Evolutionary conservation across 1,140 invertebrate species (phyloP).

Genomic region (Panagrolaimus sp.): DNA sequence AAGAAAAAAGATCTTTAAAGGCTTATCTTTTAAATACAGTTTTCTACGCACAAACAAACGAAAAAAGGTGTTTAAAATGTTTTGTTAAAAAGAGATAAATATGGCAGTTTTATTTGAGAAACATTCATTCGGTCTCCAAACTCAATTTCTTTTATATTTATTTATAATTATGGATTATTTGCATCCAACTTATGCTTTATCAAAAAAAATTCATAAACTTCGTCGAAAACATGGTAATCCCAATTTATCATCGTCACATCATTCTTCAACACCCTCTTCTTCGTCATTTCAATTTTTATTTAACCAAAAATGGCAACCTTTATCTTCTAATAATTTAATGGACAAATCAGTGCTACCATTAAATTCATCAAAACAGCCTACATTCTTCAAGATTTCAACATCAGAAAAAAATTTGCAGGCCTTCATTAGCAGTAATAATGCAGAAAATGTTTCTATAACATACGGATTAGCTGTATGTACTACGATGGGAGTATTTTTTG

Average conservation of each 20-base stretch:
- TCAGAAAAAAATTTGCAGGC: not conserved
- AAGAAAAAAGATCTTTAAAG: no score
- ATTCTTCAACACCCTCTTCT: not conserved
- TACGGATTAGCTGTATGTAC: constrained; percentile 51
- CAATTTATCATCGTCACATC: not conserved
- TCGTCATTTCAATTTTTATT: not conserved
- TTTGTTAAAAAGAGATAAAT: no score
- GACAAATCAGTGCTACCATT: not conserved
- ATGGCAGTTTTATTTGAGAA: no score
- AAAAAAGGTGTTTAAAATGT: no score
- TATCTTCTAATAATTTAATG: not conserved
- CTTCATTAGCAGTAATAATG: no score
- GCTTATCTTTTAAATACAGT: no score
- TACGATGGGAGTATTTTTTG: constrained; percentile 48
- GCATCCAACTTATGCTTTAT: no score
- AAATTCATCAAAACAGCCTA: not conserved
- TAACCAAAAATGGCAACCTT: not conserved
- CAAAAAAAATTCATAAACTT: no score
- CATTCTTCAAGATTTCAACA: not conserved
- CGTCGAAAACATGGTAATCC: not conserved
- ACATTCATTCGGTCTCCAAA: no score
- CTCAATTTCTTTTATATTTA: no score
- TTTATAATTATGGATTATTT: no score
- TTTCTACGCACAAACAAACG: no score
- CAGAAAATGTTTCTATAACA: constrained; percentile 46